These are phyloP conservation scores for Neoaliturus tenellus DNA, from an alignment of 2,888 invertebrate species.

Conservation along the genomic window DNA sequence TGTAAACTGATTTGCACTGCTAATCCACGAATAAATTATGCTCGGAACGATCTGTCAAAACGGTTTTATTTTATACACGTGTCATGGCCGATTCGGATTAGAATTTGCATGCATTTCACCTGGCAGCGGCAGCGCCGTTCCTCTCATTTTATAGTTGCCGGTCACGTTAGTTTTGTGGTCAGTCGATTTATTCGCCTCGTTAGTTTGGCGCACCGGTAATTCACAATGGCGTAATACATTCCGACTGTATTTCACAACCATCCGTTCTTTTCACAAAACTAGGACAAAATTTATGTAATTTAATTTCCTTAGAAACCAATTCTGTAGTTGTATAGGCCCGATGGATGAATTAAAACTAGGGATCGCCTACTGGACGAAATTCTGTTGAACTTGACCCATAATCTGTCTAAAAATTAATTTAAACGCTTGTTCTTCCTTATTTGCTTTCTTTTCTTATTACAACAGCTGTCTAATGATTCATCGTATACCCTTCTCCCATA, in stretches of 20 bases:
- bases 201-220: constrained; percentile 15
- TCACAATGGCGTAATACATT: not conserved
- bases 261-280: too few relatives aligned
- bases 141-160: not conserved
- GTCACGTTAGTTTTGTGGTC: constrained; percentile 28
- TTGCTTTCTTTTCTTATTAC: too few relatives aligned
- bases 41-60: not conserved
- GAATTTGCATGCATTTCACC: constrained; percentile 22
- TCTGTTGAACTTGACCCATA: too few relatives aligned
- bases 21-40: constrained; percentile 31
- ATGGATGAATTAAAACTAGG: too few relatives aligned
- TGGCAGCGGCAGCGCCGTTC: not conserved
- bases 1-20: constrained; percentile 15
- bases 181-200: not conserved
- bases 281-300: too few relatives aligned
- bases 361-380: too few relatives aligned
- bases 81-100: not conserved
- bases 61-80: not conserved
- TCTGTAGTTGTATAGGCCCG: too few relatives aligned
- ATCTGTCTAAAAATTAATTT: too few relatives aligned
- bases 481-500: too few relatives aligned
- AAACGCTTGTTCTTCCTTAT: too few relatives aligned
- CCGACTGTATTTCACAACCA: not conserved
- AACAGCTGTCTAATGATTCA: too few relatives aligned
- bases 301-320: too few relatives aligned